A percentile compares a stretch with the other conserved stretches of the same genome.
Evolutionary conservation across 1,140 invertebrate species (phyloP).

Genomic region (Arion vulgaris): DNA sequence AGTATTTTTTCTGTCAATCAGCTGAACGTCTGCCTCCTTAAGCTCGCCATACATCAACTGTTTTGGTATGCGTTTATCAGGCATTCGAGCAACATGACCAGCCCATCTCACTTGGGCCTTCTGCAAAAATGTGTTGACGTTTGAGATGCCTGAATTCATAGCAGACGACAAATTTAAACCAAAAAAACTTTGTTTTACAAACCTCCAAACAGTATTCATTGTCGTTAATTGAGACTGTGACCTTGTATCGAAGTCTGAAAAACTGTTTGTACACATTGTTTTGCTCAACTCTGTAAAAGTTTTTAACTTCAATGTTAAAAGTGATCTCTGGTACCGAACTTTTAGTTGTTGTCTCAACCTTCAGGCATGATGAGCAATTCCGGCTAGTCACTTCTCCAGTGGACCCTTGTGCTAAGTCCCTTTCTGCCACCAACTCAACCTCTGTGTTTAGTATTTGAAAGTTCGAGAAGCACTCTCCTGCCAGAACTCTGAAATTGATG

Average conservation of each 20-base stretch:
- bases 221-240: neutral
- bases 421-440: conserved; percentile 14
- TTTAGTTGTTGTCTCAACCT: neutral
- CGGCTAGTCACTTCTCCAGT: neutral
- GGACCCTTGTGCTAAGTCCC: neutral
- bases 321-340: neutral
- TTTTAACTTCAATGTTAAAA: conserved; percentile 13
- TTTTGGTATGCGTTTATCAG: too few relatives aligned
- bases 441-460: neutral
- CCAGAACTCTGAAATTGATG: neutral
- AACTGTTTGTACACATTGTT: conserved; percentile 35
- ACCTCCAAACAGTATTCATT: conserved; percentile 7
- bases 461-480: neutral
- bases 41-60: too few relatives aligned
- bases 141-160: too few relatives aligned
- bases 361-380: neutral
- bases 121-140: too few relatives aligned
- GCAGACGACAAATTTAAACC: too few relatives aligned
- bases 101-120: too few relatives aligned
- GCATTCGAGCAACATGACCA: too few relatives aligned
- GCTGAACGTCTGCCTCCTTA: too few relatives aligned
- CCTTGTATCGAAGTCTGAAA: neutral
- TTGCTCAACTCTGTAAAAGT: conserved; percentile 21
- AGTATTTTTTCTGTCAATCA: too few relatives aligned
- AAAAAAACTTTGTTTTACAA: neutral